Base-by-base conservation (phyloP, 2,797 vertebrate species). In the Carapus acus region DNA sequence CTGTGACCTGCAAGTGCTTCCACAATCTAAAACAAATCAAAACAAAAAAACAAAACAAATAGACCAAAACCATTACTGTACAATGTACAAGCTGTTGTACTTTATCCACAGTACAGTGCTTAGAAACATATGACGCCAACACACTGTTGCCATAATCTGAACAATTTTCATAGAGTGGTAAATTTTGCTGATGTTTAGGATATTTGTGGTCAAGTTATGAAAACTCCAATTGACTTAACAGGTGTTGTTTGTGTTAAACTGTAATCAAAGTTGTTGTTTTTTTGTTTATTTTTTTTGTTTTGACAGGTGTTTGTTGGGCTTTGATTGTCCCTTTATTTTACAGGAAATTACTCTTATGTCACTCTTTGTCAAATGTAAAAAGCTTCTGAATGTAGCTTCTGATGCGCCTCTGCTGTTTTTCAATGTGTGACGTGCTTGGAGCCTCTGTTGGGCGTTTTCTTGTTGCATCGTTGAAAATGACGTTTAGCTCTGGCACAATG, bases 361-460 rank as follows among this genome's bases (percentile, higher is more conserved):
- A 76, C 57, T 71, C 41, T 64, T 77, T 68, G 69, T 75, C 62
- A 37, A 56, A 59, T 41, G 47, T 58, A 57, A 75, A 76, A 81
- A 67, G 82, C 80, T 82, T 85, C 62, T 80, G 61, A 85, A 83
- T 85, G 81, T 85, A 83, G 73, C 76, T 80, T 78, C 59, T 77
- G 56, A 72, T 67, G 62, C 77, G 77, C 76, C 53, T 78, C 79
- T 20, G 19, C 43, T 82, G 75, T 84, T 70, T n/a, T 57, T 61
- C 46, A 53, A 40, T 77, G 45, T 71, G 60, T 65, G 52, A 68
- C 63, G 62, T 54, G 76, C 69, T 66, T 60, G 69, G 33, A 49
- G 31, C 55, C 50, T 70, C 55, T 59, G 49, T 73, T 51, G 49
- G n/a, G 56, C 60, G 71, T 69, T 77, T 58, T 49, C 68, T 64